Conservation (phyloP, 2,797 vertebrate genomes). For the Eurystomus glaucurus region DNA sequence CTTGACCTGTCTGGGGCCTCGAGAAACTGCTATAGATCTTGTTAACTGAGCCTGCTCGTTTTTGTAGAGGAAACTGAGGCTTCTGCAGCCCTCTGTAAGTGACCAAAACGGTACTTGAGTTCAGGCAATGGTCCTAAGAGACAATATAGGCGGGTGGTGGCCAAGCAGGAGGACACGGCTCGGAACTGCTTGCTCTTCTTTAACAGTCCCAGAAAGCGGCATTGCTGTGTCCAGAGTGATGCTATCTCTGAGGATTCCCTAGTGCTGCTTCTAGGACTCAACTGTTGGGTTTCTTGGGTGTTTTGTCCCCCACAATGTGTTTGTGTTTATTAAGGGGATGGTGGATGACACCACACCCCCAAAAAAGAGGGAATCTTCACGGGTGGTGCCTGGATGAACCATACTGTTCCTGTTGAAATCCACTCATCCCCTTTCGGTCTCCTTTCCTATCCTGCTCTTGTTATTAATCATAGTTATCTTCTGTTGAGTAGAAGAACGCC, state of each 20-base stretch:
- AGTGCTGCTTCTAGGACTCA: background rate
- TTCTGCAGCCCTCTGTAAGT: constrained; percentile 64
- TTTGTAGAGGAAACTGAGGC: constrained; percentile 75
- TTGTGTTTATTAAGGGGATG: background rate
- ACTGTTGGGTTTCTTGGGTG: background rate
- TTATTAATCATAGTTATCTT: constrained; percentile 16
- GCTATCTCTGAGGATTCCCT: background rate
- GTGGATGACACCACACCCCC: background rate
- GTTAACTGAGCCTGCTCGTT: constrained; percentile 63
- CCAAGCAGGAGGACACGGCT: background rate
- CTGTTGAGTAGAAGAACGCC: background rate
- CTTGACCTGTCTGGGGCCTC: background rate
- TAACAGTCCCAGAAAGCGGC: background rate
- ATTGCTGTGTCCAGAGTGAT: background rate
- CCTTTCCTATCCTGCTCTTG: background rate
- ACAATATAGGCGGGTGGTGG: constrained; percentile 22
- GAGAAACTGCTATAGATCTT: background rate
- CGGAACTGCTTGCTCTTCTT: background rate
- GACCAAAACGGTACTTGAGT: constrained; percentile 56
- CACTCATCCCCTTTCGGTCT: background rate
- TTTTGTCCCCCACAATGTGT: background rate
- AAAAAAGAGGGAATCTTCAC: background rate
- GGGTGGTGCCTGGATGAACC: background rate
- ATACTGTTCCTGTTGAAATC: background rate
- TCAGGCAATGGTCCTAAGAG: constrained; percentile 26